Base-by-base conservation (phyloP, 1,140 invertebrate genomes). In the Magallana gigas region DNA sequence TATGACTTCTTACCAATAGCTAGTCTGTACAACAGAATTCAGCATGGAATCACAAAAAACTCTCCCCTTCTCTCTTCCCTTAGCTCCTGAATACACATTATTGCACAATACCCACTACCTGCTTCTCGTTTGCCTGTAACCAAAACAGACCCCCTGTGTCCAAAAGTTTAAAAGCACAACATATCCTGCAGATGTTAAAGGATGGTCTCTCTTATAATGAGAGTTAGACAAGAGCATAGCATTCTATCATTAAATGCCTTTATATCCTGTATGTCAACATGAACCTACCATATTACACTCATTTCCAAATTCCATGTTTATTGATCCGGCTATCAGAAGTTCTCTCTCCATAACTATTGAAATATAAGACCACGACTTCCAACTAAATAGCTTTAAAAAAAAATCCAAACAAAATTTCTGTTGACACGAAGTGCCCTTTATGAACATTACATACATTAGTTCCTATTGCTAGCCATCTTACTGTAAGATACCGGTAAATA, bases 101-200 rank as follows among this genome's bases (percentile, higher is more conserved):
- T 76, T 76, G 23, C 68, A 76, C 68, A 76, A 76, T 76, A 76
- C 36, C 68, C 68, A 76, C 14, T 29, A 18, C 18, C 18, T 64
- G 16, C 14, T 16, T 16, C 14, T 64, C 18, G 60, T 76, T 76
- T 76, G 29, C 68, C 36, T 76, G 68, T 76, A 76, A 76, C 68
- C 68, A 76, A 36, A 76, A 76, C 68, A 76, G 68, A 76, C 68
- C 68, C 68, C 68, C 68, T 76, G 68, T 29, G 36, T 76, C 12
- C 18, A 76, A 76, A 29, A 29, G 36, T 76, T 76, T 29, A 76
- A 76, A 76, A 29, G 11, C 11, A 29, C 11, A 12, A 48, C 8
- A 76, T 76, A 23, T 76, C 8, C 68, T 29, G 14, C 68, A 8
- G 23, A 36, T 76, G 11, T 71, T 23, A 23, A 76, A 29, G 23